These are phyloP conservation scores for Ethmia dodecea DNA, from an alignment of 2,888 invertebrate species.

Conservation along the genomic window DNA sequence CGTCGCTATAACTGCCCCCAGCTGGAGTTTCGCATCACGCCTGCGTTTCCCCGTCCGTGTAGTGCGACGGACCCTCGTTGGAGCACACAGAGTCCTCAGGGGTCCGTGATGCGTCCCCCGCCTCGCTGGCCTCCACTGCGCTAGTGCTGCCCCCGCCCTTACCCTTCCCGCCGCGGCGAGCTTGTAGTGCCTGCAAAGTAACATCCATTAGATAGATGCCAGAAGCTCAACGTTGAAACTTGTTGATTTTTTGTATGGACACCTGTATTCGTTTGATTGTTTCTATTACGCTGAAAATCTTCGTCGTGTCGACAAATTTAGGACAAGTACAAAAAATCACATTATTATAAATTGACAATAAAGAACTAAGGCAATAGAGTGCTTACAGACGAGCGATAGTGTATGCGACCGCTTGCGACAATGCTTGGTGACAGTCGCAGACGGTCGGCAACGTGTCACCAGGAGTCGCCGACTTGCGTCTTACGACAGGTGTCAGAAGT, in stretches of 20 bases:
- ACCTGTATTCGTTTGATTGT: too few relatives aligned
- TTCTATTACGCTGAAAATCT: too few relatives aligned
- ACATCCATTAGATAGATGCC: not conserved
- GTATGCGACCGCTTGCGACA: too few relatives aligned
- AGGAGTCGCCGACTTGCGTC: too few relatives aligned
- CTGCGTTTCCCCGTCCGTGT: constrained; percentile 77
- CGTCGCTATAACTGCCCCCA: constrained; percentile 19
- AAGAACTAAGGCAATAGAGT: too few relatives aligned
- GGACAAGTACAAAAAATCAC: not conserved
- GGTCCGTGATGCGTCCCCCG: constrained; percentile 87
- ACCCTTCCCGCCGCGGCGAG: constrained; percentile 77
- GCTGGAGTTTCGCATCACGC: constrained; percentile 40
- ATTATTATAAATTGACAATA: not conserved
- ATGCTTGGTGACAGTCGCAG: too few relatives aligned
- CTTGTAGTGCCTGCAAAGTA: constrained; percentile 85
- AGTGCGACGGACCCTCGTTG: constrained; percentile 87
- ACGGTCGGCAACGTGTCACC: too few relatives aligned
- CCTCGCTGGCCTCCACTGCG: constrained; percentile 82
- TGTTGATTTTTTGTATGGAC: constrained; percentile 19
- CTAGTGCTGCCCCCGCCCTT: constrained; percentile 66
- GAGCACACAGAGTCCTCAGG: constrained; percentile 95
- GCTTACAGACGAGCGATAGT: too few relatives aligned
- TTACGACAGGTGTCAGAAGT: too few relatives aligned
- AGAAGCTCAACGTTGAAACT: constrained; percentile 12
- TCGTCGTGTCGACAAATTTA: too few relatives aligned